These are phyloP conservation scores for Cotesia typhae DNA, from an alignment of 1,140 invertebrate species.

Conservation along the genomic window DNA sequence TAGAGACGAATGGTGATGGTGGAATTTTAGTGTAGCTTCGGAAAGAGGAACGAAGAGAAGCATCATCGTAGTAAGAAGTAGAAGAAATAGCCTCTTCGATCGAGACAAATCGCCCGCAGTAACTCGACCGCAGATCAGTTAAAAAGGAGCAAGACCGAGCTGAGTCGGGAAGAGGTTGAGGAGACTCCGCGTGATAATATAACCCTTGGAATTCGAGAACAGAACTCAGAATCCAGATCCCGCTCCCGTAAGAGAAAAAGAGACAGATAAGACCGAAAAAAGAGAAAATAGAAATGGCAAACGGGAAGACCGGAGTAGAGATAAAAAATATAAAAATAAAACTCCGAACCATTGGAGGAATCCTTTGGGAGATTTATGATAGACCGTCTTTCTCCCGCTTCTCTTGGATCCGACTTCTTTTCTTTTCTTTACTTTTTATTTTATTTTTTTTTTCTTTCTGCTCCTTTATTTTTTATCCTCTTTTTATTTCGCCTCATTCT, in stretches of 20 bases:
- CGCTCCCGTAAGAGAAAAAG: neutral
- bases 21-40: slow-evolving; percentile 21
- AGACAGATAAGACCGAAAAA: slow-evolving; percentile 18
- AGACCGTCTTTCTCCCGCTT: slow-evolving; percentile 25
- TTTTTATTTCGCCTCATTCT: neutral
- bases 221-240: neutral
- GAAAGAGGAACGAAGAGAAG: neutral
- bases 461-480: neutral
- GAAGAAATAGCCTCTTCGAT: slow-evolving; percentile 27
- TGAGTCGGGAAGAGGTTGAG: slow-evolving; percentile 22
- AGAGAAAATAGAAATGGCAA: neutral
- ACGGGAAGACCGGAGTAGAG: slow-evolving; percentile 26
- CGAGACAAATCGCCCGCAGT: slow-evolving; percentile 43
- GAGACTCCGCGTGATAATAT: slow-evolving; percentile 20
- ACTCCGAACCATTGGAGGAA: slow-evolving; percentile 40
- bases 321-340: slow-evolving; percentile 24
- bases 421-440: neutral
- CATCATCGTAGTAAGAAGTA: neutral
- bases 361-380: slow-evolving; percentile 44
- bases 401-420: neutral
- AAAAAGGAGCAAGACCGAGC: slow-evolving; percentile 17
- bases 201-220: slow-evolving; percentile 22
- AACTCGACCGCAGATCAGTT: slow-evolving; percentile 34
- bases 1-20: slow-evolving; percentile 31
- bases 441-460: neutral